Base-by-base conservation (phyloP, 2,888 invertebrate species). In the Drosophila cracens region DNA sequence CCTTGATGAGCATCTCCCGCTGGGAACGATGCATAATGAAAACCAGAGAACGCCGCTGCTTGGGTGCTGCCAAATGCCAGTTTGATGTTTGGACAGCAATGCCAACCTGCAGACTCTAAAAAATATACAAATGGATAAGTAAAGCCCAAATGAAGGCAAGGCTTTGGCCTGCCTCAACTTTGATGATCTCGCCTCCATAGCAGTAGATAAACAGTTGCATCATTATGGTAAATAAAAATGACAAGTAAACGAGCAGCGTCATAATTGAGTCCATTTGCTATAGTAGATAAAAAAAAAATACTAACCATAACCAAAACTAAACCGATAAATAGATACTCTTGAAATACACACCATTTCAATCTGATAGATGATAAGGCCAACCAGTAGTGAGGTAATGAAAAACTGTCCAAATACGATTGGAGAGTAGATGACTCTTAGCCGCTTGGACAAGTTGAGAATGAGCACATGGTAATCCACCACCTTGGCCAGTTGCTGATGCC, bases 401-500 rank as follows among this genome's bases (percentile, higher is more conserved):
- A 93, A 92, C 64, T 93, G 92, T 1, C 89, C 91, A 66, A 93
- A 91, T 5, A 92, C 84, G n/a, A 92, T 89, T 11, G 93, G 92
- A 49, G 65, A 81, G 34, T 91, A 93, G 4, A 88, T 86, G 10
- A 72, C 46, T 21, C 91, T 82, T 2, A 92, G 58, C 18, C 83
- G 73, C 11, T 81, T 65, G 25, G 84, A 79, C 29, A 92, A 59
- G n/a, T n/a, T 36, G 8, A 92, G 70, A 29, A 92, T 60, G 5
- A 75, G 74, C 3, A 79, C 76, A 60, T 92, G 92, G 64, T 92
- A 92, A 1, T 81, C 70, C 1, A 92, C 74, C 4, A 82, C 82
- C 0, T 65, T 66, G 2, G 76, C 53, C 0, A 92, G 64, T 13
- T 56, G 56, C 4, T 86, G 82, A 1, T 31, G 5, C 0, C 84